Evolutionary conservation across 2,113 vertebrate genomes (phyloP), one percentile per base, ranked within the genome.

Genomic region (Chaetodon trifascialis): DNA sequence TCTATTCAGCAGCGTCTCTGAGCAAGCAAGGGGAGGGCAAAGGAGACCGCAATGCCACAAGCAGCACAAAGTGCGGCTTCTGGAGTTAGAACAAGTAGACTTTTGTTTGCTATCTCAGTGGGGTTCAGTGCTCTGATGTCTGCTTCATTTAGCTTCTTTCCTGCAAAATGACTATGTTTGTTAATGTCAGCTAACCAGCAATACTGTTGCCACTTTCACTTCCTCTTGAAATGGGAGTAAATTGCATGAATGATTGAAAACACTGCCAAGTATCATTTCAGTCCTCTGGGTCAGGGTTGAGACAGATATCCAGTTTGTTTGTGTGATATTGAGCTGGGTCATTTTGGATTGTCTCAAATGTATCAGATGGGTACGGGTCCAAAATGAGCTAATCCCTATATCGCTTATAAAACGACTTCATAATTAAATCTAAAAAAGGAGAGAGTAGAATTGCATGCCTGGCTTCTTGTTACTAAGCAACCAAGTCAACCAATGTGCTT

Each of bases 401-500:
- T 85, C 75, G 80, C 63, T 86, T 86, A 42, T 65, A 82, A 86
- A 89, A 82, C 30, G 4, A 69, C 87, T 82, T 77, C 60, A 80
- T 92, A 86, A 92, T 92, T 89, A 83, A 89, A 93, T 86, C n/a
- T 62, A 79, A 82, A 88, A 83, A 75, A 77, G 51, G 58, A 68
- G 51, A 51, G 54, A 88, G 69, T 55, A 40, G 77, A 87, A 87
- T 86, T 25, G 59, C 79, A 89, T 75, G 71, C 55, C 77, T 80
- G 69, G 78, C 85, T 91, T 79, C 87, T 64, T 90, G 94, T 96
- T 94, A 90, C 94, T 90, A 94, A 88, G 94, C 94, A 95, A 96
- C 94, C 66, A 66, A 84, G 79, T 87, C 77, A 75, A 88, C 79
- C 90, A 90, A 88, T 89, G 72, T 80, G 78, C 63, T 88, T 82